phyloP scores from a whole-genome alignment of 2,888 invertebrate species.

The Ennomos quercinarius region DNA sequence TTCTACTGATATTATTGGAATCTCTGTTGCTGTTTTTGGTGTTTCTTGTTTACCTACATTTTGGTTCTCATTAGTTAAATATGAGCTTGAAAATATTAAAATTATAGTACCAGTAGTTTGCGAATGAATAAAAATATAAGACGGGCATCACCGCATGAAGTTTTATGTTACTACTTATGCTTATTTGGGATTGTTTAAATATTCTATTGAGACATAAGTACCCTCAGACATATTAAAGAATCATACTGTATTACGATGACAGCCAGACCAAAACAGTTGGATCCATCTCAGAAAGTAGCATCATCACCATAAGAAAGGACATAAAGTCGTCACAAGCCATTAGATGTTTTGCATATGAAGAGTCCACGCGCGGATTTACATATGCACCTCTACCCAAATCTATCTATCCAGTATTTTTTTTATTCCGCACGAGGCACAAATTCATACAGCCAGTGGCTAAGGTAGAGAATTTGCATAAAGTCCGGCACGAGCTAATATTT shows the following conservation, averaged over 20 bases:
- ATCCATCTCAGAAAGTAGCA: conserved; percentile 24
- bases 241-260: conserved; percentile 20
- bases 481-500: conserved; percentile 82
- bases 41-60: conserved; percentile 15
- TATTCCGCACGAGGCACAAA: conserved; percentile 72
- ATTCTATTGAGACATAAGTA: too few species aligned
- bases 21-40: conserved; percentile 8
- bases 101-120: too few species aligned
- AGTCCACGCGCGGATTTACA: conserved; percentile 82
- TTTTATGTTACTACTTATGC: too few species aligned
- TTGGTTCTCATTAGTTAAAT: not conserved
- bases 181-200: too few species aligned
- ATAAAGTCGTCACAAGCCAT: conserved; percentile 63
- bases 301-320: conserved; percentile 69
- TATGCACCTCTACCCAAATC: conserved; percentile 70
- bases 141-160: too few species aligned
- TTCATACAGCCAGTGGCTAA: conserved; percentile 67
- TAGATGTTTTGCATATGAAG: conserved; percentile 78
- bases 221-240: not conserved
- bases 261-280: conserved; percentile 36
- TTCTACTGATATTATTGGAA: conserved; percentile 21
- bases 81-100: not conserved
- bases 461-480: conserved; percentile 78
- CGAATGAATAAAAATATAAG: too few species aligned
- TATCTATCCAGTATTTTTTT: conserved; percentile 68